Percentiles rank a stretch among this genome's conserved stretches.
These are phyloP conservation scores for Eueremaeus valkanovi DNA, from an alignment of 2,888 invertebrate species.

Conservation along the genomic window DNA sequence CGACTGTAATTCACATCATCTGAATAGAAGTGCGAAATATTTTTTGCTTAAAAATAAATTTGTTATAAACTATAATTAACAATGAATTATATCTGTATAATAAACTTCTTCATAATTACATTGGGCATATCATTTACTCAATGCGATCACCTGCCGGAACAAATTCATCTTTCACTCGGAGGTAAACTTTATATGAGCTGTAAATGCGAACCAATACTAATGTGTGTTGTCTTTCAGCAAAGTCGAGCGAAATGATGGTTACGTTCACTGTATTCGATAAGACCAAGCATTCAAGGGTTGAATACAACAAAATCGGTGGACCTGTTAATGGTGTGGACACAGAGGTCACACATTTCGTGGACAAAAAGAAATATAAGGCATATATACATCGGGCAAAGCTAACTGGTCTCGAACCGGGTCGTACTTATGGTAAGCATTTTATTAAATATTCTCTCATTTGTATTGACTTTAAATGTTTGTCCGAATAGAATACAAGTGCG, in stretches of 20 bases:
- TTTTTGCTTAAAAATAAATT: no score
- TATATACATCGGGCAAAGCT: conserved; percentile 70
- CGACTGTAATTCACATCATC: no score
- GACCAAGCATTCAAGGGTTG: conserved; percentile 37
- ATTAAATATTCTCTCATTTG: not conserved
- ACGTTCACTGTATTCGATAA: conserved; percentile 50
- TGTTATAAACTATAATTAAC: no score
- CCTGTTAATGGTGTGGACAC: not conserved
- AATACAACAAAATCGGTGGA: not conserved
- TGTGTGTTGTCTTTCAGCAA: conserved; percentile 28
- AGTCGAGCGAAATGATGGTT: conserved; percentile 48
- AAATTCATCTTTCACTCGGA: conserved; percentile 48
- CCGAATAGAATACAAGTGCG: conserved; percentile 25
- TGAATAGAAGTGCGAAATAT: no score
- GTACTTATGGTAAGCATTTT: not conserved
- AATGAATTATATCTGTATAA: no score
- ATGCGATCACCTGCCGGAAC: no score
- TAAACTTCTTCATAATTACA: no score
- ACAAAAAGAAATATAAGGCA: conserved; percentile 62
- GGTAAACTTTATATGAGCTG: conserved; percentile 41
- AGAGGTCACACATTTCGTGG: conserved; percentile 28
- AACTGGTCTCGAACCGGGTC: conserved; percentile 43
- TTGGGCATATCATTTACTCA: no score
- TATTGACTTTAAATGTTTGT: conserved; percentile 8
- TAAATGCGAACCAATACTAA: not conserved